Percentiles rank a stretch among this genome's conserved stretches.
phyloP scores from a whole-genome alignment of 2,797 vertebrate genomes.

The Australoheros facetus region DNA sequence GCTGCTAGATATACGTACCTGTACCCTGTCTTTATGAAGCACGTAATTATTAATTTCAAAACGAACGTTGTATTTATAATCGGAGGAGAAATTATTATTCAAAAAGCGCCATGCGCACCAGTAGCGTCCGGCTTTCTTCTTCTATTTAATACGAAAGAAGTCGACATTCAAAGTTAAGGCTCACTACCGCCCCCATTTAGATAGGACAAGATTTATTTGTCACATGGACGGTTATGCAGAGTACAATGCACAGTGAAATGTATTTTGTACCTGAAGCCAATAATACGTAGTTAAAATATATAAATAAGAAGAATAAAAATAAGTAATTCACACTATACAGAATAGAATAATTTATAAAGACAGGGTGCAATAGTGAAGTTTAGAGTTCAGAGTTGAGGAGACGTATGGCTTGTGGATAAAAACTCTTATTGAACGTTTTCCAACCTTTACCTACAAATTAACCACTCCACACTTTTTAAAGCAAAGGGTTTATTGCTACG shows the following conservation, averaged over 20 bases:
- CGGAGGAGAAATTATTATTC: slow-evolving; percentile 33
- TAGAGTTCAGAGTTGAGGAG: too few relatives aligned
- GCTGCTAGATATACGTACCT: slow-evolving; percentile 42
- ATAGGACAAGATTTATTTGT: too few relatives aligned
- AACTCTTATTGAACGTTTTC: too few relatives aligned
- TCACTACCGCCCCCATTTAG: slow-evolving; percentile 24
- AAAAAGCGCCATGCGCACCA: slow-evolving; percentile 72
- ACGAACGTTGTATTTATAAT: neutral
- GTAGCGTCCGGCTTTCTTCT: slow-evolving; percentile 55
- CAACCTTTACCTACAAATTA: neutral
- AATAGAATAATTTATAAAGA: too few relatives aligned
- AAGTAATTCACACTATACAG: too few relatives aligned
- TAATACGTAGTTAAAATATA: too few relatives aligned
- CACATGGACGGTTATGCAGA: too few relatives aligned
- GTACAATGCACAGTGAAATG: too few relatives aligned
- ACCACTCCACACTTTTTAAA: neutral
- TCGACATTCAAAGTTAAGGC: fast-evolving
- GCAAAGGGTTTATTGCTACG: neutral
- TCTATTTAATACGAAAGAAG: neutral
- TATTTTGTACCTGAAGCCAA: too few relatives aligned
- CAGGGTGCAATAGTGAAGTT: too few relatives aligned
- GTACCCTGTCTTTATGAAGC: neutral
- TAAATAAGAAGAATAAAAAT: too few relatives aligned
- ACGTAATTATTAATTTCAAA: neutral
- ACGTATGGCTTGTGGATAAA: too few relatives aligned